Percentiles rank a stretch among this genome's conserved stretches.
phyloP scores from a whole-genome alignment of 2,888 invertebrate genomes.

The Abrostola triplasia region DNA sequence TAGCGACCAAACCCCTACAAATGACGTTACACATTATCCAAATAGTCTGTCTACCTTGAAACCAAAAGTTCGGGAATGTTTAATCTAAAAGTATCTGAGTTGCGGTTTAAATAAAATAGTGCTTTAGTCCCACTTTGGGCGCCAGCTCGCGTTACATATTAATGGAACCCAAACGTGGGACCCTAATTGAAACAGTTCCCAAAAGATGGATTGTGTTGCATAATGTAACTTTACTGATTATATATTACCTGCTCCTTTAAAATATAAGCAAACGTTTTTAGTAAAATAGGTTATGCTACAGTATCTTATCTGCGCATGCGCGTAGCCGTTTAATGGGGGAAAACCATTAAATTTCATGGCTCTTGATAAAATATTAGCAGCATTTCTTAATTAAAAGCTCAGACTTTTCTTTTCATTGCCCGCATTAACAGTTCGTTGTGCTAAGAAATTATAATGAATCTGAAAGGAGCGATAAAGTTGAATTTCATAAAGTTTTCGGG shows the following conservation, averaged over 20 bases:
- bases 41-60: not conserved
- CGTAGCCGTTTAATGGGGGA: constrained; percentile 50
- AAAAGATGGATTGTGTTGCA: constrained; percentile 35
- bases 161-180: constrained; percentile 44
- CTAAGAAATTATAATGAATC: constrained; percentile 43
- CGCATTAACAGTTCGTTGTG: constrained; percentile 45
- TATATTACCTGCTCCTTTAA: constrained; percentile 23
- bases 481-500: not conserved
- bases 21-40: not conserved
- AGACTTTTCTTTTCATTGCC: constrained; percentile 51
- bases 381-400: constrained; percentile 71
- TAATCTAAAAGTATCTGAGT: constrained; percentile 5
- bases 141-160: constrained; percentile 38
- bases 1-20: too few relatives aligned
- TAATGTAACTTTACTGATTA: constrained; percentile 36
- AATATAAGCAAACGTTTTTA: constrained; percentile 6
- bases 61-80: constrained; percentile 1
- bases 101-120: constrained; percentile 27
- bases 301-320: constrained; percentile 48
- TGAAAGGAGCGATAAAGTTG: constrained; percentile 17
- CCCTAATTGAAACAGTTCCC: constrained; percentile 33
- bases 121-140: constrained; percentile 37
- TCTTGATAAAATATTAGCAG: constrained; percentile 71
- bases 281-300: constrained; percentile 5
- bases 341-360: constrained; percentile 69